Conservation (phyloP, 2,888 invertebrate genomes). For the Melanostoma mellinum region DNA sequence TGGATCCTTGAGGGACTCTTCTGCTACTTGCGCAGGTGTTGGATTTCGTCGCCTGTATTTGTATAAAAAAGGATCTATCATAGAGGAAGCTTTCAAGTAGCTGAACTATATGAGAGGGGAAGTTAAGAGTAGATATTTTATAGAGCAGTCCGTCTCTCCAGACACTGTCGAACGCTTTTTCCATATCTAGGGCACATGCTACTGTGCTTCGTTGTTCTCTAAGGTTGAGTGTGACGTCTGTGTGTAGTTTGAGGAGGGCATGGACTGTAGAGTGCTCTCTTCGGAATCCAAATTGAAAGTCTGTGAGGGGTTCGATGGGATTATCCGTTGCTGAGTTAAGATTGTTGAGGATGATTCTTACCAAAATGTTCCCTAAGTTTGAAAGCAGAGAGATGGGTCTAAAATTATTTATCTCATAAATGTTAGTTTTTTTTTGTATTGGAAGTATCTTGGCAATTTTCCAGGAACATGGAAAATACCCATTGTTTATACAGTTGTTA, state of each 20-base stretch:
- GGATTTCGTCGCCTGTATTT: conserved; percentile 32
- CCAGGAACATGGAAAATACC: too few relatives aligned
- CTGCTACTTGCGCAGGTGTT: neutral
- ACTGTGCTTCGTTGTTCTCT: conserved; percentile 23
- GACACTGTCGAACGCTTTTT: conserved; percentile 50
- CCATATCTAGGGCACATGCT: conserved; percentile 42
- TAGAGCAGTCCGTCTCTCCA: conserved; percentile 34
- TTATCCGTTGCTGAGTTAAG: conserved; percentile 20
- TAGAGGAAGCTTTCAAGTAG: conserved; percentile 4
- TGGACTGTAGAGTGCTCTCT: conserved; percentile 27
- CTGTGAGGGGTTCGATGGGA: conserved; percentile 20
- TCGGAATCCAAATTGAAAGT: conserved; percentile 54
- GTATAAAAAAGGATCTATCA: conserved; percentile 30
- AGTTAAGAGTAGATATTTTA: conserved; percentile 27
- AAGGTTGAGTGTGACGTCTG: conserved; percentile 27
- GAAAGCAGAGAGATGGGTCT: too few relatives aligned
- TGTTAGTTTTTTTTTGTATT: too few relatives aligned
- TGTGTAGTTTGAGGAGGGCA: conserved; percentile 54
- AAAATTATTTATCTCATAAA: too few relatives aligned
- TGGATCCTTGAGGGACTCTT: conserved; percentile 45
- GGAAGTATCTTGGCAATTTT: too few relatives aligned
- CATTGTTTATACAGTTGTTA: too few relatives aligned
- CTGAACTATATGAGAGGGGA: conserved; percentile 18
- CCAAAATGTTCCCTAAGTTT: too few relatives aligned
- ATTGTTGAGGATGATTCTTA: too few relatives aligned